phyloP scores from a whole-genome alignment of 2,888 invertebrate genomes.

The Tholera decimalis region DNA sequence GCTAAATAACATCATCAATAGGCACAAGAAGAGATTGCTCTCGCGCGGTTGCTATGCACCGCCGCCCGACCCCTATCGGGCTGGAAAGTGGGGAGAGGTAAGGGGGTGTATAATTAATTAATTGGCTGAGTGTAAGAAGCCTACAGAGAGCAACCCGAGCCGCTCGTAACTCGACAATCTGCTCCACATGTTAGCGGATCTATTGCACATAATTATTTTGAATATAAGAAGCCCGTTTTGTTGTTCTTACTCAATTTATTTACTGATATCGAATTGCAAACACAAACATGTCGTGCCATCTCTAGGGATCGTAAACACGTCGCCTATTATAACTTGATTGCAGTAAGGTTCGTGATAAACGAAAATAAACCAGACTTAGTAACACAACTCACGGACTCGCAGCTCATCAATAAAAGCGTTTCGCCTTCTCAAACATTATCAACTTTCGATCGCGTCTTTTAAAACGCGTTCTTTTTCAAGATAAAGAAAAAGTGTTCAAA shows the following conservation, averaged over 20 bases:
- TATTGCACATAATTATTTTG: constrained; percentile 12
- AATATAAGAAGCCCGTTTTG: not conserved
- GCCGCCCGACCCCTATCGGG: not conserved
- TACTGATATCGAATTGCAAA: not conserved
- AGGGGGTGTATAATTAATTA: constrained; percentile 56
- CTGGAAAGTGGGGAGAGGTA: not conserved
- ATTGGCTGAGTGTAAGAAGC: constrained; percentile 60
- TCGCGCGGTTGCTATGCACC: constrained; percentile 39
- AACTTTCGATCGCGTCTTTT: constrained; percentile 30
- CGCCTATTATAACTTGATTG: no score
- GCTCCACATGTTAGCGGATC: constrained; percentile 26
- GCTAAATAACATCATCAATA: constrained; percentile 39
- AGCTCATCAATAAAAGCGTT: constrained; percentile 4
- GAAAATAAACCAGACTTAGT: no score
- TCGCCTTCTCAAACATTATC: constrained; percentile 18
- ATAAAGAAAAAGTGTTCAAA: constrained; percentile 46
- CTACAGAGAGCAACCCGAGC: constrained; percentile 43
- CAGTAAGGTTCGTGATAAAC: no score
- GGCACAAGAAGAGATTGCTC: constrained; percentile 30
- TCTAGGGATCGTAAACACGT: no score
- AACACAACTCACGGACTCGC: no score
- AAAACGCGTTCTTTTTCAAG: constrained; percentile 35
- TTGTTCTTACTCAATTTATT: not conserved
- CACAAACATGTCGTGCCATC: not conserved
- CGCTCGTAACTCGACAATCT: constrained; percentile 46